Conservation (phyloP, 2,797 vertebrate species). For the Margarornis squamiger region DNA sequence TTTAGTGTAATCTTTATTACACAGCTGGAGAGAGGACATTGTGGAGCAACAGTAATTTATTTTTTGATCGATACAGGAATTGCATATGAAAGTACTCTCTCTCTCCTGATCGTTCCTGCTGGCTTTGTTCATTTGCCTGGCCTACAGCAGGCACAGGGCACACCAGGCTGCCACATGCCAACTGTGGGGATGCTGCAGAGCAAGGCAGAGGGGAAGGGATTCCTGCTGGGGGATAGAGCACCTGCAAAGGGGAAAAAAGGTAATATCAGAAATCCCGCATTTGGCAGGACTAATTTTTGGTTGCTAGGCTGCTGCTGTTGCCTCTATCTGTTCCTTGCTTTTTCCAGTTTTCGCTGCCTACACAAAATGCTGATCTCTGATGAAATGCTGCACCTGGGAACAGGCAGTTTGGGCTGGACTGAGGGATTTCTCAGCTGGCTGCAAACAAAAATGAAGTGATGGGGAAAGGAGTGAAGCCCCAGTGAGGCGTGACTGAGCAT, state of each 20-base stretch:
- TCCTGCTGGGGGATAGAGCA: neutral
- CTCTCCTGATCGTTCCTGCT: neutral
- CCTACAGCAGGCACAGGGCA: neutral
- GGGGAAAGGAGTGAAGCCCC: neutral
- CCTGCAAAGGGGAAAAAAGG: neutral
- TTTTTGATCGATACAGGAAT: neutral
- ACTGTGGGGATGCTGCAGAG: neutral
- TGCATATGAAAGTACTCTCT: neutral
- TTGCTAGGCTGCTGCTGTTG: neutral
- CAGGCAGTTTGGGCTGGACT: neutral
- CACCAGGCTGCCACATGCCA: neutral
- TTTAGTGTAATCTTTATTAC: neutral
- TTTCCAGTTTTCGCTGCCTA: neutral
- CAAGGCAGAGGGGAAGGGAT: neutral
- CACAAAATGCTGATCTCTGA: neutral
- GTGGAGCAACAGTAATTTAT: neutral
- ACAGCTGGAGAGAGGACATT: neutral
- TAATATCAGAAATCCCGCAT: neutral
- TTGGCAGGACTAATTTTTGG: neutral
- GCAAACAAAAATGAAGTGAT: neutral
- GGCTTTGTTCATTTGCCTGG: neutral
- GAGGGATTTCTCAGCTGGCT: neutral
- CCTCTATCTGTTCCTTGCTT: neutral
- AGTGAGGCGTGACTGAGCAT: neutral
- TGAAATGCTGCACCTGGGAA: neutral